phyloP scores from a whole-genome alignment of 2,113 vertebrate species.

The Galemys pyrenaicus region DNA sequence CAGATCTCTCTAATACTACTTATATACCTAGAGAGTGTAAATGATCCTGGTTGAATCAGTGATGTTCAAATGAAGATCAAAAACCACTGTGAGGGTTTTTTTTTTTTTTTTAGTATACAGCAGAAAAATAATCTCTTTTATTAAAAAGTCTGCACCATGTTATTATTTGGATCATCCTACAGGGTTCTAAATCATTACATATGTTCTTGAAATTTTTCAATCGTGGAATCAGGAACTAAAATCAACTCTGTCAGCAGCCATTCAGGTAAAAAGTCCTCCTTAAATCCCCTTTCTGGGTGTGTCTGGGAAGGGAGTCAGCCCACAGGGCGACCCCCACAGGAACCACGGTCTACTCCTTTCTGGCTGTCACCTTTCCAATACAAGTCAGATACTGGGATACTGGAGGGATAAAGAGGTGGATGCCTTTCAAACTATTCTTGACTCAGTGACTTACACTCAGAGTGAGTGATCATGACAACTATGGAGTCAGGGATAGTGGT shows the following conservation, averaged over 20 bases:
- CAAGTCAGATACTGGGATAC: neutral
- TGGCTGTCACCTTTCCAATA: neutral
- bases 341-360: neutral
- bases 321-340: neutral
- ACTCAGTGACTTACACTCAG: neutral
- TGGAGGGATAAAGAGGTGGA: neutral
- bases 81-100: neutral
- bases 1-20: neutral
- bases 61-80: neutral
- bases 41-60: neutral
- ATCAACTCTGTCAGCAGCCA: neutral
- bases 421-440: neutral
- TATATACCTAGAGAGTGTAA: neutral
- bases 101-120: neutral
- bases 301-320: neutral
- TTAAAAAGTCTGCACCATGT: neutral
- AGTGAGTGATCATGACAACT: too few relatives aligned
- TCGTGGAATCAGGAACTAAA: conserved; percentile 8
- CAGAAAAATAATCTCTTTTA: conserved; percentile 7
- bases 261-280: neutral
- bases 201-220: neutral
- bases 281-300: neutral
- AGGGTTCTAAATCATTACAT: neutral
- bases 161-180: neutral
- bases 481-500: neutral